phyloP scores from a whole-genome alignment of 1,140 invertebrate species.

The Portunus trituberculatus region DNA sequence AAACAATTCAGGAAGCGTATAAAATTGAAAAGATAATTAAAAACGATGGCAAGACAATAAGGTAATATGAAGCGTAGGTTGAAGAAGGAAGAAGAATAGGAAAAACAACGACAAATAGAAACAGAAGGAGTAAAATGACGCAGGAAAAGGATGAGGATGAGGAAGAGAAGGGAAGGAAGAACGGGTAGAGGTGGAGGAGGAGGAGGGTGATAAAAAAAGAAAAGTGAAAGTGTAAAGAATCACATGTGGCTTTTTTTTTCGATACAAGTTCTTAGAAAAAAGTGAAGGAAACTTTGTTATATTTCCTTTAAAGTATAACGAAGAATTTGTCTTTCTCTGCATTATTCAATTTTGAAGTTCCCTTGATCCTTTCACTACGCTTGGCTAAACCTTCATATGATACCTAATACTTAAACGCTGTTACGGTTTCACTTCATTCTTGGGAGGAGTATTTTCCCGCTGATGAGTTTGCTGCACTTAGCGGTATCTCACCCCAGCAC shows the following conservation, averaged over 20 bases:
- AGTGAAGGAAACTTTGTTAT: not conserved
- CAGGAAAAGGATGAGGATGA: not conserved
- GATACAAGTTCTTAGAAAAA: not conserved
- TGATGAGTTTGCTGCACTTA: not conserved
- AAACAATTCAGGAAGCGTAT: too few relatives aligned
- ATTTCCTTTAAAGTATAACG: not conserved
- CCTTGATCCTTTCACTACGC: not conserved
- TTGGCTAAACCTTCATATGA: not conserved
- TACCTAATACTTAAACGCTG: not conserved
- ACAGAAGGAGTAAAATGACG: not conserved
- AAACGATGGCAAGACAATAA: too few relatives aligned
- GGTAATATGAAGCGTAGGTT: too few relatives aligned
- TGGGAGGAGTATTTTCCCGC: not conserved
- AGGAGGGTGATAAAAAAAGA: too few relatives aligned
- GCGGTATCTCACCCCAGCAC: too few relatives aligned
- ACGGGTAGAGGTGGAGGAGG: too few relatives aligned
- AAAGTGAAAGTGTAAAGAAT: conserved; percentile 14
- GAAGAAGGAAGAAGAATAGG: too few relatives aligned
- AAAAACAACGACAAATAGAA: not conserved
- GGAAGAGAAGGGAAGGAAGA: too few relatives aligned
- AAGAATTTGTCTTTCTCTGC: not conserved
- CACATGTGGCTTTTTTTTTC: not conserved
- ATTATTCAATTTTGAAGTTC: not conserved
- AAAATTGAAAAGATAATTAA: too few relatives aligned
- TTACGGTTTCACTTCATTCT: not conserved